These are phyloP conservation scores for Drosophila ochracea DNA, from an alignment of 2,888 invertebrate species.

Conservation along the genomic window DNA sequence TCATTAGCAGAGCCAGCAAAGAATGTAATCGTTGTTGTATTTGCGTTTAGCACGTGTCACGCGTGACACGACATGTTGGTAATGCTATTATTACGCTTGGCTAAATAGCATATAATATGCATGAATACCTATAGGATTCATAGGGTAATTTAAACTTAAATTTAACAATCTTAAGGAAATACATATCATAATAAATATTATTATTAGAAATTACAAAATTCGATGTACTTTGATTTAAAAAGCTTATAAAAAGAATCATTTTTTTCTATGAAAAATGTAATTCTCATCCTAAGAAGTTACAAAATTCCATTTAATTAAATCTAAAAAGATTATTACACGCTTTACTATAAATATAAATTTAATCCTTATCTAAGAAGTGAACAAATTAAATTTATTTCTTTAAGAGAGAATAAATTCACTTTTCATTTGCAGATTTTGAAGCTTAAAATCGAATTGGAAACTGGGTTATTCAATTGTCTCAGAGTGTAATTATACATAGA, in stretches of 20 bases:
- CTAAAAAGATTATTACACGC: background rate
- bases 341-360: too few species aligned
- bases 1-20: constrained; percentile 68
- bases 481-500: background rate
- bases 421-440: background rate
- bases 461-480: background rate
- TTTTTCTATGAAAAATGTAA: background rate
- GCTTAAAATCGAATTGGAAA: background rate
- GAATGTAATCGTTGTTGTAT: constrained; percentile 37
- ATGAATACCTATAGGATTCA: background rate
- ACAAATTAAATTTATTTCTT: background rate
- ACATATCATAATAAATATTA: background rate
- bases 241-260: background rate
- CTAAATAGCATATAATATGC: background rate
- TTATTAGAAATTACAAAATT: background rate
- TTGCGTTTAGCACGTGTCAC: background rate
- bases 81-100: background rate
- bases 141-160: background rate
- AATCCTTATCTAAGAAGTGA: too few species aligned
- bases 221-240: background rate
- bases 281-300: background rate
- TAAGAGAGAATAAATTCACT: background rate
- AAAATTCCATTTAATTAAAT: too few species aligned
- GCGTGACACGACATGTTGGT: constrained; percentile 7
- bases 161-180: background rate